Evolutionary conservation across 1,140 invertebrate genomes (phyloP).

Genomic region (Radopholus similis): DNA sequence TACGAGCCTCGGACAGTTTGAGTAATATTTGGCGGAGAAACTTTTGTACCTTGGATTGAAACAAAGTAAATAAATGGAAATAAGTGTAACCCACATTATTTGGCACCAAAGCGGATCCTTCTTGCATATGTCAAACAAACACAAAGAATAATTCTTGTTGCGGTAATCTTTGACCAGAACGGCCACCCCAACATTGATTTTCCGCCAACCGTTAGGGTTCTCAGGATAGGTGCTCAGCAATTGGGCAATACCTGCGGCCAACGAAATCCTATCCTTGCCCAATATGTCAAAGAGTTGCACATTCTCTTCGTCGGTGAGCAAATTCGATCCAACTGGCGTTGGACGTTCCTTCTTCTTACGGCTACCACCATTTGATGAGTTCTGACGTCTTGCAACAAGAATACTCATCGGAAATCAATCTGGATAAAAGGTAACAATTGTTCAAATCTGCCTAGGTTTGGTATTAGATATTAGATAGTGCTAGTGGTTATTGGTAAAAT

Average conservation of each 20-base stretch:
- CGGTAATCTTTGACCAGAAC: conserved; percentile 30
- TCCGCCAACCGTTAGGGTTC: conserved; percentile 2
- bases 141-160: conserved; percentile 19
- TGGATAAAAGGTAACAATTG: too few species aligned
- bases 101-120: conserved; percentile 25
- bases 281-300: conserved; percentile 19
- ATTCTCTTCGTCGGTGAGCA: conserved; percentile 25
- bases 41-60: conserved; percentile 22
- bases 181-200: conserved; percentile 8
- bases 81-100: conserved; percentile 24
- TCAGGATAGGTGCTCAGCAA: neutral
- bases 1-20: conserved; percentile 31
- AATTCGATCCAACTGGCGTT: conserved; percentile 4
- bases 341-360: conserved; percentile 20
- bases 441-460: too few species aligned
- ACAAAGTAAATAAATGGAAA: neutral
- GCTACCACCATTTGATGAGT: neutral
- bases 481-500: too few species aligned
- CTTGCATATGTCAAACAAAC: conserved; percentile 25
- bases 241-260: conserved; percentile 27
- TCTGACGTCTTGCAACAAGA: neutral
- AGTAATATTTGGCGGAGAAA: conserved; percentile 25
- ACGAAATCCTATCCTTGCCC: conserved; percentile 20
- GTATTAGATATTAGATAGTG: too few species aligned
- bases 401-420: too few species aligned